phyloP scores from a whole-genome alignment of 1,140 invertebrate species.

The Heliconius nattereri region DNA sequence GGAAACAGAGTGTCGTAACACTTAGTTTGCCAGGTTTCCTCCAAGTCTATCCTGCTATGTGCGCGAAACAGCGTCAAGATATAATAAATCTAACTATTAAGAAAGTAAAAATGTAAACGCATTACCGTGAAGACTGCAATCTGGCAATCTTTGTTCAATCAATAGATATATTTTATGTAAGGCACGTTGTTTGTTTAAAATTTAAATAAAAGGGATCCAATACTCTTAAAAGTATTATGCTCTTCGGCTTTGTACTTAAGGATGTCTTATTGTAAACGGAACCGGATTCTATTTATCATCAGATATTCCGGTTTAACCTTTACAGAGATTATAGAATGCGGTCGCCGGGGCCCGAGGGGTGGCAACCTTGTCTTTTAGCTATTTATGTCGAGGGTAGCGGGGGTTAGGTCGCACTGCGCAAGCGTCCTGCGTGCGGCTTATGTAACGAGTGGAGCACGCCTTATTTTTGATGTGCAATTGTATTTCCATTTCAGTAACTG shows the following conservation, averaged over 20 bases:
- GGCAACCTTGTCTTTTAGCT: conserved; percentile 79
- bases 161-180: neutral
- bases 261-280: conserved; percentile 25
- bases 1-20: too few relatives aligned
- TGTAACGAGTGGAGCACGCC: conserved; percentile 66
- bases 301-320: conserved; percentile 78
- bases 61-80: too few relatives aligned
- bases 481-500: conserved; percentile 37
- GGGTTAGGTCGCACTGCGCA: conserved; percentile 67
- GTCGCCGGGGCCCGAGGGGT: conserved; percentile 69
- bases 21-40: too few relatives aligned
- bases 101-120: neutral
- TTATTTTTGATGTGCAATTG: conserved; percentile 43
- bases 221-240: too few relatives aligned
- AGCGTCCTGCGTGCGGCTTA: conserved; percentile 64
- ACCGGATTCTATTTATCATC: conserved; percentile 71
- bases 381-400: conserved; percentile 77
- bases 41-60: too few relatives aligned
- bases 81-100: neutral
- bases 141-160: neutral
- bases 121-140: neutral
- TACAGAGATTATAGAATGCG: conserved; percentile 77
- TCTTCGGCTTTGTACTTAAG: neutral
- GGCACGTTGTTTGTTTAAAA: neutral
- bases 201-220: neutral